Conservation (phyloP, 2,797 vertebrate genomes). For the Chelon labrosus region DNA sequence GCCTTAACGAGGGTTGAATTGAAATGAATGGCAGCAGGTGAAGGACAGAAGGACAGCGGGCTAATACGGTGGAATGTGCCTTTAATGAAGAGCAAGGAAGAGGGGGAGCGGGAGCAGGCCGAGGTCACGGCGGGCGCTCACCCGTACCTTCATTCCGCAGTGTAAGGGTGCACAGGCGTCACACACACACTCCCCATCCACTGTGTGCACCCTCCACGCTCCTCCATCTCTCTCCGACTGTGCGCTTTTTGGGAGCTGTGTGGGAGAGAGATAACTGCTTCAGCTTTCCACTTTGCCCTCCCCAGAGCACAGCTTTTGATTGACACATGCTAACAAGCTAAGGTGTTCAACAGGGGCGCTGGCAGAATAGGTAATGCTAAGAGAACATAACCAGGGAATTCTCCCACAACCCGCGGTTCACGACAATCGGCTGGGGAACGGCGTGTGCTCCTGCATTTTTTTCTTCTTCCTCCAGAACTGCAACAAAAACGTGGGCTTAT, state of each 20-base stretch:
- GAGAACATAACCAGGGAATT: conserved; percentile 71
- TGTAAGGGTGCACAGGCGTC: conserved; percentile 3
- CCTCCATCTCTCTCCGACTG: neutral
- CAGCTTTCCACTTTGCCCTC: conserved; percentile 65
- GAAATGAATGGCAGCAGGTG: conserved; percentile 75
- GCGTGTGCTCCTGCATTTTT: conserved; percentile 17
- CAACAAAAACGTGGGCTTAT: conserved; percentile 41
- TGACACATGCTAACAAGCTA: conserved; percentile 84
- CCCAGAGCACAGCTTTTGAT: conserved; percentile 70
- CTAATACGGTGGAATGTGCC: conserved; percentile 65
- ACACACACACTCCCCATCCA: conserved; percentile 9
- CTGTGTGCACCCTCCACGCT: neutral
- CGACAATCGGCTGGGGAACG: conserved; percentile 41
- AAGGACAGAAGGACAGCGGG: conserved; percentile 70
- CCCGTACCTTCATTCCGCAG: conserved; percentile 11
- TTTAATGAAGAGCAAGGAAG: conserved; percentile 77
- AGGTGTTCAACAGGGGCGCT: conserved; percentile 69
- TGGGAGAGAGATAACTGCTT: conserved; percentile 63
- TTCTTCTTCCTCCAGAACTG: conserved; percentile 12
- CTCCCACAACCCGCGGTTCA: conserved; percentile 52
- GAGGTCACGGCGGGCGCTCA: conserved; percentile 55
- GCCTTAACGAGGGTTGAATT: conserved; percentile 67
- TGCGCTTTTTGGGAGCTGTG: conserved; percentile 43
- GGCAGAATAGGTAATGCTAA: conserved; percentile 67
- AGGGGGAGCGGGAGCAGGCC: neutral